Evolutionary conservation across 1,140 invertebrate species (phyloP), one percentile per base, ranked within the genome.

Genomic region (Eciton burchellii): DNA sequence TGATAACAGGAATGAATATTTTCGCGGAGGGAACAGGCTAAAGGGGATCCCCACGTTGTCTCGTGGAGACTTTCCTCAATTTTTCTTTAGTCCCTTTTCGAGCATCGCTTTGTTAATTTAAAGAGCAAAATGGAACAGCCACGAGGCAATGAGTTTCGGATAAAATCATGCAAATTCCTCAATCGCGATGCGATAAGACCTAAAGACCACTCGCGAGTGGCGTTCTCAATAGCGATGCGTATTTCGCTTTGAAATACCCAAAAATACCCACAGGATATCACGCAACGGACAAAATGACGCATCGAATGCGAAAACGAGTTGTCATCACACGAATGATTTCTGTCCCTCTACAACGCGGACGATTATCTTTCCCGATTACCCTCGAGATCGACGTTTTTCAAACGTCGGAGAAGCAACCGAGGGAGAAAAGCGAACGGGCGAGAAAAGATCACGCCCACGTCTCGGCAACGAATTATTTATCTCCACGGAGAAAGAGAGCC

Each of bases 191-290:
- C 24, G 26, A 76, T 65, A 35, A 2, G 59, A 76, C 24, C n/a
- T 52, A 43, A 29, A 35, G 29, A 35, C n/a, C 16, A 12, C 12
- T 19, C 43, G 74, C 16, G 26, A 35, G 70, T 79, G 54, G 35
- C 62, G n/a, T 21, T 45, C 56, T 68, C 62, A 56, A 74, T 52
- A 59, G 43, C 26, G 21, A 43, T 56, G 49, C 74, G 56, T 79
- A 79, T 68, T 79, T 79, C 43, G 56, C 21, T 21, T n/a, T 49
- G 35, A 29, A 43, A 56, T 47, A 66, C 49, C 8, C 54, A 68
- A 68, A 68, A 77, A 41, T 77, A 47, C 21, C 9, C 59, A 24
- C n/a, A 19, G 24, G 59, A 47, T 47, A 76, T 63, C 29, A 62
- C 45, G 60, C 29, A 43, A 2, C 12, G 9, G 47, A 26, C 47